Conservation (phyloP, 35 echinoderm and acorn worm genomes). For the Stichopus chloronotus region DNA sequence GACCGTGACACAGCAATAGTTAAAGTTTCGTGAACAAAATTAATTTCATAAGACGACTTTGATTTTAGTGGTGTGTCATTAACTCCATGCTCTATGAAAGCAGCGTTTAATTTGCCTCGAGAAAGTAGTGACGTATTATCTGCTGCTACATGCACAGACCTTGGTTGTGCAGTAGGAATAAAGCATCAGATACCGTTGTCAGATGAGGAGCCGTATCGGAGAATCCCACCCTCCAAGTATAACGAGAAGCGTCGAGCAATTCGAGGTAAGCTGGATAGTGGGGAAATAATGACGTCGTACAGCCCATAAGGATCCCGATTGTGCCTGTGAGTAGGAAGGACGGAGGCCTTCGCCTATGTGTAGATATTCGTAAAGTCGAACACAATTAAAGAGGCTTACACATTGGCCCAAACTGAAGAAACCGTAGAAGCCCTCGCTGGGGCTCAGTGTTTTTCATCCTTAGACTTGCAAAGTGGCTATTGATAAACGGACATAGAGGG, state of each 20-base stretch:
- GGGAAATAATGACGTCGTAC: neutral
- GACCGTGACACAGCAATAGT: too few species aligned
- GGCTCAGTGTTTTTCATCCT: constrained; percentile 49
- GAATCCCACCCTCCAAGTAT: neutral
- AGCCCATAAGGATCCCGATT: neutral
- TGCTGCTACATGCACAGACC: too few species aligned
- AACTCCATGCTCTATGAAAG: too few species aligned
- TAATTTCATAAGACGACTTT: too few species aligned
- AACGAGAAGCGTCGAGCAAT: neutral
- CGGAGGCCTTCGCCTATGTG: constrained; percentile 17
- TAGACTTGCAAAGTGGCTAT: constrained; percentile 59
- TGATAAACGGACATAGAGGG: constrained; percentile 57
- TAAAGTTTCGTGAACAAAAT: too few species aligned
- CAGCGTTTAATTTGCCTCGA: too few species aligned
- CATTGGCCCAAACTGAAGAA: constrained; percentile 54
- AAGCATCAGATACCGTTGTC: neutral
- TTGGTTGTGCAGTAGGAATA: neutral
- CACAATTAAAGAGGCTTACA: constrained; percentile 58
- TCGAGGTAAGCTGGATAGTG: neutral
- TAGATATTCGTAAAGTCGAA: constrained; percentile 28
- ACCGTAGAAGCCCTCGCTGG: constrained; percentile 44
- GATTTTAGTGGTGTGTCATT: too few species aligned
- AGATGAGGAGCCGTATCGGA: neutral
- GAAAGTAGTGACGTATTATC: too few species aligned
- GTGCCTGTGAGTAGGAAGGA: constrained; percentile 48